A percentile compares a stretch with the other conserved stretches of the same genome.
Conservation (phyloP, 2,113 vertebrate species). For the Silurus asotus region DNA sequence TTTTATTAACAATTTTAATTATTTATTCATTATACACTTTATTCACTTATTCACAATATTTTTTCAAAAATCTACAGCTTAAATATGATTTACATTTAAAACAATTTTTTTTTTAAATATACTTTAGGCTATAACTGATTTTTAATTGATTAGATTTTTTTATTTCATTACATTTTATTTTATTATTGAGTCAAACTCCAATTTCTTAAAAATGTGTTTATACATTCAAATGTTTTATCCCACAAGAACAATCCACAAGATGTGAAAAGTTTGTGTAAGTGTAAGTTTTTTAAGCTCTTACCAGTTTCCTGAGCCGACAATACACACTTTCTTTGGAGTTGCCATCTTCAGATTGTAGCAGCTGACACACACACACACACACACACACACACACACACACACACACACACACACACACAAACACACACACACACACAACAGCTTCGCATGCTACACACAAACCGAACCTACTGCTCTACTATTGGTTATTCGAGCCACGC, state of each 20-base stretch:
- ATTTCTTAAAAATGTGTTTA: background rate
- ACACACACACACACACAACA: too few relatives aligned
- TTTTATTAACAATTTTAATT: too few relatives aligned
- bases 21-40: too few relatives aligned
- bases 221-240: too few relatives aligned
- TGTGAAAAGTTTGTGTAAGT: background rate
- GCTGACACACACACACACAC: background rate
- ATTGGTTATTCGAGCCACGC: background rate
- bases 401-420: too few relatives aligned
- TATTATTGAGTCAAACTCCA: background rate
- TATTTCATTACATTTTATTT: background rate
- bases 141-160: background rate
- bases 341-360: constrained; percentile 60
- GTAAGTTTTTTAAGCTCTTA: constrained; percentile 60
- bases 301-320: constrained; percentile 97
- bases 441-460: background rate
- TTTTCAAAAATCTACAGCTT: too few relatives aligned
- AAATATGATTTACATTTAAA: background rate
- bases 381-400: background rate
- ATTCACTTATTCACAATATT: too few relatives aligned
- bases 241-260: background rate
- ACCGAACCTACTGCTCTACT: background rate
- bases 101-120: background rate
- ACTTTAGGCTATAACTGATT: background rate
- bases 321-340: constrained; percentile 82